Percentiles rank a stretch among this genome's conserved stretches.
Evolutionary conservation across 2,888 invertebrate species (phyloP).

Genomic region (Chrysopilus asiliformis): DNA sequence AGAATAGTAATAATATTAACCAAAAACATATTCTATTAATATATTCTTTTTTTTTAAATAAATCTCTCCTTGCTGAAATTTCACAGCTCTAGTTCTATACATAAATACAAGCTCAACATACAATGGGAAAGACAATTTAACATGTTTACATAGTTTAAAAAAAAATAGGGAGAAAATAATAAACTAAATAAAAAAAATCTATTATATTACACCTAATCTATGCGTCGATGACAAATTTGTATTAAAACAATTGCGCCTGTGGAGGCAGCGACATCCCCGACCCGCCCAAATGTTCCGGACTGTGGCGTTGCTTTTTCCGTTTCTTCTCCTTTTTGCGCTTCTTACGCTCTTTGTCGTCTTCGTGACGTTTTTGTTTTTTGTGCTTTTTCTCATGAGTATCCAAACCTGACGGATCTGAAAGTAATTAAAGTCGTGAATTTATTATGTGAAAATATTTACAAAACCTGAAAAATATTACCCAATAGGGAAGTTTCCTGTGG

Average conservation of each 20-base stretch:
- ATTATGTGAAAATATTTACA: neutral
- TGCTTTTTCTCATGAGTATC: slow-evolving; percentile 91
- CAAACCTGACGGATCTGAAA: slow-evolving; percentile 46
- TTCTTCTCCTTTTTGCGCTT: slow-evolving; percentile 93
- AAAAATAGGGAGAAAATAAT: no score
- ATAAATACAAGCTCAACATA: no score
- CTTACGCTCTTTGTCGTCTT: slow-evolving; percentile 86
- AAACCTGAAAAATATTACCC: slow-evolving; percentile 34
- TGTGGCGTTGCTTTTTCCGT: slow-evolving; percentile 86
- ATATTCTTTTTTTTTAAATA: no score
- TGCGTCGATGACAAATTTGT: no score
- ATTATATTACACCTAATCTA: no score
- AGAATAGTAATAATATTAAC: no score
- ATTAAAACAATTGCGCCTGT: slow-evolving; percentile 24
- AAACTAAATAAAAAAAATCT: no score
- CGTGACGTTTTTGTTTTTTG: slow-evolving; percentile 86
- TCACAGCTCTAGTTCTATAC: no score
- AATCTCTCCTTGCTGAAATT: no score
- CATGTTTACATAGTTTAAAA: no score
- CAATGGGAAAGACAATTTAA: no score
- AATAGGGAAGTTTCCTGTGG: slow-evolving; percentile 64
- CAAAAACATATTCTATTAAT: no score
- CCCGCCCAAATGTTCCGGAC: slow-evolving; percentile 62
- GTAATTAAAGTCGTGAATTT: neutral
- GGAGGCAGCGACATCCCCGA: slow-evolving; percentile 23